Conservation (phyloP, 2,888 invertebrate species). For the Gerris lacustris region DNA sequence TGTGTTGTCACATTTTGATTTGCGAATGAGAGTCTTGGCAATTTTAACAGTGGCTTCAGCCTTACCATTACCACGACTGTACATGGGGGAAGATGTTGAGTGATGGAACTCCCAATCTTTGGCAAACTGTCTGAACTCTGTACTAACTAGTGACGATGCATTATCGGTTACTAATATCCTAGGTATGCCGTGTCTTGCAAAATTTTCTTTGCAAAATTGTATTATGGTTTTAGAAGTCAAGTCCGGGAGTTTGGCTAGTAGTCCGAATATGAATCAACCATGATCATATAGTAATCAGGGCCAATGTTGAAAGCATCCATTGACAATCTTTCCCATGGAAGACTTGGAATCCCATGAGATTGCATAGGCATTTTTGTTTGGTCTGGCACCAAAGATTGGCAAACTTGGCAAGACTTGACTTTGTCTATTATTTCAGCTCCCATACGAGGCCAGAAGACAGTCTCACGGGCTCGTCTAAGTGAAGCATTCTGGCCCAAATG, state of each 20-base stretch:
- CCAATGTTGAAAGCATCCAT: slow-evolving; percentile 13
- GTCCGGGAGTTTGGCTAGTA: slow-evolving; percentile 7
- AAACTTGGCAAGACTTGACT: neutral
- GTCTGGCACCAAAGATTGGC: neutral
- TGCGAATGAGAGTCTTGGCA: slow-evolving; percentile 27
- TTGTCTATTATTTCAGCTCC: slow-evolving; percentile 8
- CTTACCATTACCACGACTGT: slow-evolving; percentile 29
- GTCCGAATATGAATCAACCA: slow-evolving; percentile 14
- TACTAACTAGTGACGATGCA: slow-evolving; percentile 9
- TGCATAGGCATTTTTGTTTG: slow-evolving; percentile 14
- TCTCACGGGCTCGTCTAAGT: no score
- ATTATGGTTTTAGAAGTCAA: slow-evolving; percentile 12
- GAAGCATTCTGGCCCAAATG: slow-evolving; percentile 9
- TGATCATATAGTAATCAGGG: neutral
- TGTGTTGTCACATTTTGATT: slow-evolving; percentile 20
- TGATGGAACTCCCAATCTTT: slow-evolving; percentile 28
- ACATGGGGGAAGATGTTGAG: slow-evolving; percentile 27
- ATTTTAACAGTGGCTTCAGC: slow-evolving; percentile 30
- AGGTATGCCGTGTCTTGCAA: slow-evolving; percentile 18
- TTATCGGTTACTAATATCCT: slow-evolving; percentile 15
- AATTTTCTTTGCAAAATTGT: no score
- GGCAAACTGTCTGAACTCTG: slow-evolving; percentile 17
- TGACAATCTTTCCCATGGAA: slow-evolving; percentile 13
- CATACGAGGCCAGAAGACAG: no score
- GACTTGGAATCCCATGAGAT: slow-evolving; percentile 5